Evolutionary conservation across 2,888 invertebrate species (phyloP).

Genomic region (Proisotoma minuta): DNA sequence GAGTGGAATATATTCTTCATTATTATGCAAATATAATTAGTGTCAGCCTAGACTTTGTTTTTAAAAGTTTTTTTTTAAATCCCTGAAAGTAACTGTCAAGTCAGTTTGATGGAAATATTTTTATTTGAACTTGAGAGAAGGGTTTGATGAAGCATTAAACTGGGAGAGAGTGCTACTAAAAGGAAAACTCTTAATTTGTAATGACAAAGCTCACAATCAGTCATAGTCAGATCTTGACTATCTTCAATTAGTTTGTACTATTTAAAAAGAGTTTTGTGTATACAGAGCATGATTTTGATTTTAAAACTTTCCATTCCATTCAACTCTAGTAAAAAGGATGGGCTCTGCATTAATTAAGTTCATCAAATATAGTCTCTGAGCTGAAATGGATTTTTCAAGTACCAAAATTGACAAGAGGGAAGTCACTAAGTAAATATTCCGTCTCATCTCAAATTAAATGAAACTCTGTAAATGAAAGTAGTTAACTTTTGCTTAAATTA

Average conservation of each 20-base stretch:
- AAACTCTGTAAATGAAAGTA: too few species aligned
- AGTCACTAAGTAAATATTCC: background rate
- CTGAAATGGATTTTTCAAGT: background rate
- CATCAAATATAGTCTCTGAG: conserved; percentile 1
- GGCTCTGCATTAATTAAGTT: conserved; percentile 3
- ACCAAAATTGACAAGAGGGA: background rate
- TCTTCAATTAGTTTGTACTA: conserved; percentile 3
- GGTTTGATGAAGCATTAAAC: background rate
- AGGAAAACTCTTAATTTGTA: conserved; percentile 1
- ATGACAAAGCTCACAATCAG: background rate
- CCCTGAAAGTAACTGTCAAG: background rate
- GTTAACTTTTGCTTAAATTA: too few species aligned
- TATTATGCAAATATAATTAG: conserved; percentile 19
- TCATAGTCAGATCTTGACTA: background rate
- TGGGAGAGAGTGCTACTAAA: background rate
- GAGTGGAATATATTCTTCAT: conserved; percentile 9
- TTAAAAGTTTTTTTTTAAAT: background rate
- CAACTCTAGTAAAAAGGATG: background rate
- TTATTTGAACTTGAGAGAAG: background rate
- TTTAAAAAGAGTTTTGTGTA: background rate
- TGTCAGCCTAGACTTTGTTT: conserved; percentile 7
- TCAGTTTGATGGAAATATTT: background rate
- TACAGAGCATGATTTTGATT: background rate
- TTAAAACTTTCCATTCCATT: background rate
- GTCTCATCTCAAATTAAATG: background rate